These are phyloP conservation scores for Leptinotarsa juncta DNA, from an alignment of 2,888 invertebrate species.

Conservation along the genomic window DNA sequence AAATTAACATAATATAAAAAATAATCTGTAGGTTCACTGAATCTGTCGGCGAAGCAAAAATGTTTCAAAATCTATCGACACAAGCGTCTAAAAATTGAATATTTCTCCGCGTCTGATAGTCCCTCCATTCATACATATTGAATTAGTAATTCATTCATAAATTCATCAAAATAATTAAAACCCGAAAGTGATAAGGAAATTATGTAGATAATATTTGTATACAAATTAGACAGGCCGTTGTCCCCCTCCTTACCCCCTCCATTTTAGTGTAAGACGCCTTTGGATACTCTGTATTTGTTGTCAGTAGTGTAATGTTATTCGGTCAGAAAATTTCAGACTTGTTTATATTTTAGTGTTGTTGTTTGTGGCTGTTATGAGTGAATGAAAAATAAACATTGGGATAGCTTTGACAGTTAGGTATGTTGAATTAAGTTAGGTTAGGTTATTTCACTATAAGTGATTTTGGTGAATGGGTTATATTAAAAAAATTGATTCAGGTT, in stretches of 20 bases:
- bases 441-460: too few relatives aligned
- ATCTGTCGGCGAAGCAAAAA: too few relatives aligned
- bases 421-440: too few relatives aligned
- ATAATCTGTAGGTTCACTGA: too few relatives aligned
- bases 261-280: not conserved
- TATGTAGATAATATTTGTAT: not conserved
- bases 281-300: not conserved
- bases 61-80: too few relatives aligned
- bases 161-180: not conserved
- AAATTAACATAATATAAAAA: too few relatives aligned
- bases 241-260: not conserved
- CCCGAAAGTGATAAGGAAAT: not conserved
- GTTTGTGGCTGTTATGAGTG: not conserved
- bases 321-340: not conserved
- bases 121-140: too few relatives aligned
- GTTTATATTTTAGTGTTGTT: not conserved
- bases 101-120: too few relatives aligned
- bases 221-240: not conserved
- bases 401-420: not conserved
- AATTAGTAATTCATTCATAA: not conserved
- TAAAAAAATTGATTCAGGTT: too few relatives aligned
- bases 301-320: not conserved
- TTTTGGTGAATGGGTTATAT: too few relatives aligned
- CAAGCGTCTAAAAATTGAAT: too few relatives aligned
- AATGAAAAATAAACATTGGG: conserved; percentile 11